Percentiles rank a stretch among this genome's conserved stretches.
Evolutionary conservation across 2,888 invertebrate species (phyloP).

Genomic region (Atrina japonica): DNA sequence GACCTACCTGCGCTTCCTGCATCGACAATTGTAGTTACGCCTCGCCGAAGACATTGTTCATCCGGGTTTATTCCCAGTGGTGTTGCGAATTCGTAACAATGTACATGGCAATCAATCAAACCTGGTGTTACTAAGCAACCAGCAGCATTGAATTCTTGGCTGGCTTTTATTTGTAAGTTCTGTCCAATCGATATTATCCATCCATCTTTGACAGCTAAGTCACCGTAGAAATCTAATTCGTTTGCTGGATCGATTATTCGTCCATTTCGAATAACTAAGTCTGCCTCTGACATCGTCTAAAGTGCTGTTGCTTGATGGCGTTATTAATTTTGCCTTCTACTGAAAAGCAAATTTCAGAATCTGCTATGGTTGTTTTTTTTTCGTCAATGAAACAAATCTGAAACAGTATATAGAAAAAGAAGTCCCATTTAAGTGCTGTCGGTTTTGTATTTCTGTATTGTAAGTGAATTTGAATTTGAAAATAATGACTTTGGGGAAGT

Average conservation of each 20-base stretch:
- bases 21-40: constrained; percentile 73
- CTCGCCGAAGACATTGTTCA: constrained; percentile 66
- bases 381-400: too few species aligned
- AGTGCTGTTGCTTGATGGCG: neutral
- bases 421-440: too few species aligned
- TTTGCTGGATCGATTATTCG: constrained; percentile 72
- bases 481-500: too few species aligned
- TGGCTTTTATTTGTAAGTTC: constrained; percentile 43
- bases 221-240: constrained; percentile 49
- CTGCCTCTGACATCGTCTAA: constrained; percentile 35
- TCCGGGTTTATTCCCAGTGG: constrained; percentile 75
- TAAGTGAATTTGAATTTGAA: too few species aligned
- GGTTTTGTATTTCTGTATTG: too few species aligned
- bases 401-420: too few species aligned
- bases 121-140: constrained; percentile 75
- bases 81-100: constrained; percentile 73
- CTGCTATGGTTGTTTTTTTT: too few species aligned
- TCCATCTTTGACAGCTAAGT: constrained; percentile 42
- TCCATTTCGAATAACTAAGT: constrained; percentile 62
- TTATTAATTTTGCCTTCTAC: too few species aligned
- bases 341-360: too few species aligned
- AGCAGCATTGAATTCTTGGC: constrained; percentile 62
- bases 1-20: constrained; percentile 73
- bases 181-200: constrained; percentile 47
- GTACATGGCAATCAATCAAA: constrained; percentile 75